Base-by-base conservation (phyloP, 2,113 vertebrate genomes). In the Carollia perspicillata region DNA sequence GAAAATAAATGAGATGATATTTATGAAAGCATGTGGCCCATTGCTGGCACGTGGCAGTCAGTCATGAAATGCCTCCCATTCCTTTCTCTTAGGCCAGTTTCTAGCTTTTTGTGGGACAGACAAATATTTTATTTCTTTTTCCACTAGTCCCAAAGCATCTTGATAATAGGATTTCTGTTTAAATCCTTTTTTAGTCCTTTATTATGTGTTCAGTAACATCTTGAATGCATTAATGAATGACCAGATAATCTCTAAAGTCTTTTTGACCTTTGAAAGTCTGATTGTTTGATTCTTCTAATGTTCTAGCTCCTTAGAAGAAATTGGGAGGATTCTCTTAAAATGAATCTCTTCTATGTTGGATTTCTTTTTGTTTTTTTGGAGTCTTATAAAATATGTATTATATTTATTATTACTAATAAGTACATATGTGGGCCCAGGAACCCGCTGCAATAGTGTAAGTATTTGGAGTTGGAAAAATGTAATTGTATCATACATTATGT, bases 261-360 rank as follows among this genome's bases (percentile, higher is more conserved):
- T 93, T 20, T 44, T 93, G 81, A 93, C 23, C 58, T 89, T 83
- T 75, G 51, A 91, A 63, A 4, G 49, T 88, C 35, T 84, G 69
- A 66, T 94, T 86, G 13, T 92, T 92, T 71, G 8, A 68, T 77
- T 92, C 40, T 94, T 95, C 51, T 14, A 79, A 11, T 85, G 11
- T 96, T 72, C 47, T 28, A 53, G 49, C 2, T 69, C 18, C 81
- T 93, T 90, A n/a, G n/a, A 80, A 88, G 60, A 88, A 95, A 92
- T 72, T 40, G 65, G 47, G 60, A 94, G 51, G 85, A 81, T 94
- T 94, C 40, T 30, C 30, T 89, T 75, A 53, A 90, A 95, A 87
- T 63, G 37, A 74, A 72, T n/a, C 12, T 68, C 65, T 71, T 88
- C 30, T 69, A 3, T 22, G 16, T 55, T 92, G 17, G 9, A 60